These are phyloP conservation scores for Macroramphosus scolopax DNA, from an alignment of 2,797 vertebrate species.

Conservation along the genomic window DNA sequence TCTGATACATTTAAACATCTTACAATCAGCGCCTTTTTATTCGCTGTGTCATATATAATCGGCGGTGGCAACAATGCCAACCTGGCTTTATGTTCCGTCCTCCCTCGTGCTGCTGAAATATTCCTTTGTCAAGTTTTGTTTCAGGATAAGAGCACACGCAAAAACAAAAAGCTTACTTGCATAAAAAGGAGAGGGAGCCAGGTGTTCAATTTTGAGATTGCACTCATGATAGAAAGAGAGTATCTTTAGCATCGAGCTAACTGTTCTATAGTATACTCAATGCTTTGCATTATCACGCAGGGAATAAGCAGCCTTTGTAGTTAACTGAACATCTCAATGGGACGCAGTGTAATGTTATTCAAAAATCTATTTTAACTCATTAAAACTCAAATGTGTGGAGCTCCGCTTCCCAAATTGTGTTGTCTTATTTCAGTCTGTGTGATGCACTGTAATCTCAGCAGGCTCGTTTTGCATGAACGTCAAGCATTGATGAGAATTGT, in stretches of 20 bases:
- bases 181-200: conserved; percentile 44
- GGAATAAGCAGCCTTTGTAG: conserved; percentile 60
- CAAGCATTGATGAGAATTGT: conserved; percentile 51
- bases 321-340: conserved; percentile 58
- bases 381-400: conserved; percentile 59
- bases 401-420: conserved; percentile 47
- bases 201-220: conserved; percentile 50
- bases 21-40: conserved; percentile 66
- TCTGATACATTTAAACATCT: conserved; percentile 73
- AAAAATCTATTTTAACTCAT: conserved; percentile 64
- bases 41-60: conserved; percentile 75
- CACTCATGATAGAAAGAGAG: conserved; percentile 41
- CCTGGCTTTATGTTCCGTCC: conserved; percentile 41
- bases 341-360: conserved; percentile 63
- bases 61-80: conserved; percentile 70
- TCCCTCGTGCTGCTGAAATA: conserved; percentile 40
- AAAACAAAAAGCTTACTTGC: conserved; percentile 30
- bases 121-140: conserved; percentile 49
- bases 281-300: conserved; percentile 39
- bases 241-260: conserved; percentile 52
- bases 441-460: conserved; percentile 40
- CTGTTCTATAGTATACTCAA: conserved; percentile 17
- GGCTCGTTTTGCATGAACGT: conserved; percentile 59
- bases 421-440: no score
- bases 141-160: conserved; percentile 40